Evolutionary conservation across 2,113 vertebrate species (phyloP), one percentile per base, ranked within the genome.

Genomic region (Silurus glanis): DNA sequence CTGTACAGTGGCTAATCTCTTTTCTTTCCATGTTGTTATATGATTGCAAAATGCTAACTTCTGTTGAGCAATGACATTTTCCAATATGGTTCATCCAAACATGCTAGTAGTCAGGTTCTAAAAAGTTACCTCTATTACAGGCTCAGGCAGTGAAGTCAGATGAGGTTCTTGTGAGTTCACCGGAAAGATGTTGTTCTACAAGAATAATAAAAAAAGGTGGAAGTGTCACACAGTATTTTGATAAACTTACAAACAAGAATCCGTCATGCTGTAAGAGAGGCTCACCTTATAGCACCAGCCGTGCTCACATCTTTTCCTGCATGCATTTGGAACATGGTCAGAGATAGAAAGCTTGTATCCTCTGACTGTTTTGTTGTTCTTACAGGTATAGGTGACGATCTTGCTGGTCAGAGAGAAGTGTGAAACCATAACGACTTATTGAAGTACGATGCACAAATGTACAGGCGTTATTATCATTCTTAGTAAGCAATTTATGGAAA

Each of bases 241-340:
- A 25, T 10, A 28, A 67, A 13, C 1, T 62, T 5, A 28, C 25
- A 23, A 62, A 62, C 61, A 62, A 23, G 2, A 66, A 66, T 3
- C n/a, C 62, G 25, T 23, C n/a, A 25, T 66, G 7, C n/a, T 25
- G 9, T 66, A 66, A 28, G 25, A 67, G 13, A 67, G 4, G 13
- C 66, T 51, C 47, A 85, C 83, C 83, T 14, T 21, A 28, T 28
- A 9, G 62, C 55, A 85, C 83, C 83, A 85, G 23, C 83, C 72
- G 64, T 78, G 72, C 69, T 85, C 83, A 62, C 69, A 78, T 10
- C 4, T 17, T 28, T 61, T 23, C 69, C 16, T 17, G 45, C 69
- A 84, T 17, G 37, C 25, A n/a, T 2, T 5, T 17, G 82, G 13
- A 8, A 78, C 21, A 19, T 37, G 2, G 0, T 28, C 37, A 62